Conservation (phyloP, 2,888 invertebrate species). For the Bellardia bayeri region DNA sequence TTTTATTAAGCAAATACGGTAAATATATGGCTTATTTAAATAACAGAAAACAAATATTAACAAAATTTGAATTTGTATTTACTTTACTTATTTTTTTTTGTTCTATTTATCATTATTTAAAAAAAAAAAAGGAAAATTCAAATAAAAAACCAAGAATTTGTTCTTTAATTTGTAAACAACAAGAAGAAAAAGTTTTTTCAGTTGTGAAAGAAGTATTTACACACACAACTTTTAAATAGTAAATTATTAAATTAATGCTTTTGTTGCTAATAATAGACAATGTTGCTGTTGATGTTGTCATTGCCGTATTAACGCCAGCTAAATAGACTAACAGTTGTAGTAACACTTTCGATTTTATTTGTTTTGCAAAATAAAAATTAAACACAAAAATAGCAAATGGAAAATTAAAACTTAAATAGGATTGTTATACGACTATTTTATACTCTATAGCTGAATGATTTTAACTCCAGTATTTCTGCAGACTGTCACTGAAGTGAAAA, state of each 20-base stretch:
- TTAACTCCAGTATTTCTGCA: no score
- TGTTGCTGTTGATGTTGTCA: background rate
- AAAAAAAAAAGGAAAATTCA: background rate
- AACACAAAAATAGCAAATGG: no score
- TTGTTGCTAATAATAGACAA: background rate
- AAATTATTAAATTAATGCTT: background rate
- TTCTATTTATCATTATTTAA: no score
- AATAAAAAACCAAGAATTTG: background rate
- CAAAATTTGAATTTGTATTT: background rate
- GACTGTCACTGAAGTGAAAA: no score
- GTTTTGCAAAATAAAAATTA: no score
- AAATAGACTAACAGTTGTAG: background rate
- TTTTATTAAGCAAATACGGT: background rate
- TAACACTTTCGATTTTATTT: no score
- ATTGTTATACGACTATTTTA: no score
- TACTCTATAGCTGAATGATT: no score
- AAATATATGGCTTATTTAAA: background rate
- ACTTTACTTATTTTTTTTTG: background rate
- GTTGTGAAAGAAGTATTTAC: background rate
- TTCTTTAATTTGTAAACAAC: background rate
- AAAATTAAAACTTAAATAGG: no score
- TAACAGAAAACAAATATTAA: background rate
- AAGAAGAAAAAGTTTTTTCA: background rate
- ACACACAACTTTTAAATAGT: background rate
- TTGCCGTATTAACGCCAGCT: background rate